Evolutionary conservation across 1,140 invertebrate genomes (phyloP).

Genomic region (Hypsibius dujardini): DNA sequence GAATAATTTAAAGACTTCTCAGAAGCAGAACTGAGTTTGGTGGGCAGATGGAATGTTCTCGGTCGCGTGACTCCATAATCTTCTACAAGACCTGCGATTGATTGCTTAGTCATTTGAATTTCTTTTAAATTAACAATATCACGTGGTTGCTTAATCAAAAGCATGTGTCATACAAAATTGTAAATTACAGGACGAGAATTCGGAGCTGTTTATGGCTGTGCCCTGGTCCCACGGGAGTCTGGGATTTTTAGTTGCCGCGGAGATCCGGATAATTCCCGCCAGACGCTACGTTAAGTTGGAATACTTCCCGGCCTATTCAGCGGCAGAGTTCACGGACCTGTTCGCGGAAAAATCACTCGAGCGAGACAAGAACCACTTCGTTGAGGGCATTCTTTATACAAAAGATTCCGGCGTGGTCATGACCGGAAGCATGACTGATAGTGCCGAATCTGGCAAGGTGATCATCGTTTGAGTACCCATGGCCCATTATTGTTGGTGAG

Average conservation of each 20-base stretch:
- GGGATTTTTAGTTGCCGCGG: constrained; percentile 59
- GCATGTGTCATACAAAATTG: too few relatives aligned
- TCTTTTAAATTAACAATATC: too few relatives aligned
- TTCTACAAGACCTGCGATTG: too few relatives aligned
- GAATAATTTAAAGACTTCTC: too few relatives aligned
- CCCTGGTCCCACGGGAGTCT: constrained; percentile 71
- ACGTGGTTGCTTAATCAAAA: too few relatives aligned
- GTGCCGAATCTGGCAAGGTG: constrained; percentile 44
- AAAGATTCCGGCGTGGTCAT: constrained; percentile 51
- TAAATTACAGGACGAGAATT: constrained; percentile 41
- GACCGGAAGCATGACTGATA: constrained; percentile 46
- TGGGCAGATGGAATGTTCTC: too few relatives aligned
- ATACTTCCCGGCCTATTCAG: constrained; percentile 45
- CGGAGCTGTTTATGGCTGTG: constrained; percentile 54
- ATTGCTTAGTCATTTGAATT: too few relatives aligned
- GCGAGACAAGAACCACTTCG: constrained; percentile 47
- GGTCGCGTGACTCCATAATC: too few relatives aligned
- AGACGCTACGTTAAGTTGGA: constrained; percentile 41
- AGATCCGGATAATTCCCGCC: constrained; percentile 54
- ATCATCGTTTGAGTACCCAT: constrained; percentile 18
- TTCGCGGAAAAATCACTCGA: constrained; percentile 36
- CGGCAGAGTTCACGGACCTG: constrained; percentile 35
- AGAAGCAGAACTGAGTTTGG: too few relatives aligned
- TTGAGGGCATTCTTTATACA: constrained; percentile 51
- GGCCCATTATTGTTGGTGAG: neutral